Evolutionary conservation across 1,140 invertebrate species (phyloP).

Genomic region (Calephelis nemesis): DNA sequence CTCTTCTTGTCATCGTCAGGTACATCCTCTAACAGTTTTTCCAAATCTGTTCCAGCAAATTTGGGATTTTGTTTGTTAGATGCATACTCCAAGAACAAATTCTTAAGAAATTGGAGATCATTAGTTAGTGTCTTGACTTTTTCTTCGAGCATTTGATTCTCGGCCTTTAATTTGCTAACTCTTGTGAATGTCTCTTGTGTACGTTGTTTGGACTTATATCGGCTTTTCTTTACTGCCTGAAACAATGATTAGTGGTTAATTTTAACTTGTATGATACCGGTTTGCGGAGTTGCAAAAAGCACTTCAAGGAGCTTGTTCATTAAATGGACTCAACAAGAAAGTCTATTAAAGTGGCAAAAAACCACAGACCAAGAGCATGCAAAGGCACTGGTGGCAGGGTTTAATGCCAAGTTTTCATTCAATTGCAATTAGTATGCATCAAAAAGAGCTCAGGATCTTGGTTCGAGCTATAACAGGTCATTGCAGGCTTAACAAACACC

Average conservation of each 20-base stretch:
- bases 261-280: neutral
- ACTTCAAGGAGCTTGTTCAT: no score
- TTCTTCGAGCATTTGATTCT: constrained; percentile 91
- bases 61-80: constrained; percentile 79
- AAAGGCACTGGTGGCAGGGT: no score
- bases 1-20: constrained; percentile 56
- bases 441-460: no score
- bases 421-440: no score
- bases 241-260: constrained; percentile 41
- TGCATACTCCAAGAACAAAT: constrained; percentile 91
- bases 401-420: no score
- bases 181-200: constrained; percentile 90
- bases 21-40: constrained; percentile 78
- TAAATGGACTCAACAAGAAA: no score
- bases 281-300: no score
- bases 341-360: no score
- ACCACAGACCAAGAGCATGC: no score
- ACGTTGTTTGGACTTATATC: constrained; percentile 90
- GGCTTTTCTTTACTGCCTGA: constrained; percentile 92
- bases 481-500: no score
- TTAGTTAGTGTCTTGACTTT: constrained; percentile 92
- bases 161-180: constrained; percentile 87
- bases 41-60: constrained; percentile 77
- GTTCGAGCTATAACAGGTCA: no score
- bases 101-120: constrained; percentile 92